Evolutionary conservation across 2,888 invertebrate genomes (phyloP), one percentile per base, ranked within the genome.

Genomic region (Lordiphosa andalusiaca): DNA sequence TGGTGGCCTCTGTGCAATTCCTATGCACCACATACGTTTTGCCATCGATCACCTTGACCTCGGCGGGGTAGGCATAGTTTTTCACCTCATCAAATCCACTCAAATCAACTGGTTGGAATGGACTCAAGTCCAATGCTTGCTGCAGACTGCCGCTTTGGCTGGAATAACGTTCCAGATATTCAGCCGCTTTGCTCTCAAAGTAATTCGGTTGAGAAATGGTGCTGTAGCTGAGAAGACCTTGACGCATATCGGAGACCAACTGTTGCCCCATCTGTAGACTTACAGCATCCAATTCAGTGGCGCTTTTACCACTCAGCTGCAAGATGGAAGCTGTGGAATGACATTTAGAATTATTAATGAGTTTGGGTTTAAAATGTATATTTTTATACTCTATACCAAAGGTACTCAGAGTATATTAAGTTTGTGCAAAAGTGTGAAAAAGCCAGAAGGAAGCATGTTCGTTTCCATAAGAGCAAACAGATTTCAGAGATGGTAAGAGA

Each of bases 1-100:
- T 85, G 4, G 75, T 73, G 7, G 86, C 85, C 23, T 88, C 88
- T 0, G 89, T 88, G 37, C 81, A 87, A 57, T 89, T 89, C 47
- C 88, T 86, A 51, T 87, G 87, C 7, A 88, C 88, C n/a, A 88
- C 72, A 58, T 84, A 86, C 0, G 88, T 87, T 51, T 88, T 87
- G 25, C 89, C 89, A 57, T 87, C 78, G 40, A 89, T 74, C 3
- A 88, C 85, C 54, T 88, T 88, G 0, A 89, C 85, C 53, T 88
- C 88, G 2, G 87, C 75, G 2, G 89, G 89, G 52, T 84, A 88
- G 4, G 85, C 86, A 48, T 81, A 81, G 59, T 88, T 88, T 38
- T 81, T 82, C 3, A 88, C 86, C 52, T 87, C 83, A 65, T 89
- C 88, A 4, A 78, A 88, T 4, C 76, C 81, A 39, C 83, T 81